Base-by-base conservation (phyloP, 2,797 vertebrate genomes). In the Lepus townsendii region DNA sequence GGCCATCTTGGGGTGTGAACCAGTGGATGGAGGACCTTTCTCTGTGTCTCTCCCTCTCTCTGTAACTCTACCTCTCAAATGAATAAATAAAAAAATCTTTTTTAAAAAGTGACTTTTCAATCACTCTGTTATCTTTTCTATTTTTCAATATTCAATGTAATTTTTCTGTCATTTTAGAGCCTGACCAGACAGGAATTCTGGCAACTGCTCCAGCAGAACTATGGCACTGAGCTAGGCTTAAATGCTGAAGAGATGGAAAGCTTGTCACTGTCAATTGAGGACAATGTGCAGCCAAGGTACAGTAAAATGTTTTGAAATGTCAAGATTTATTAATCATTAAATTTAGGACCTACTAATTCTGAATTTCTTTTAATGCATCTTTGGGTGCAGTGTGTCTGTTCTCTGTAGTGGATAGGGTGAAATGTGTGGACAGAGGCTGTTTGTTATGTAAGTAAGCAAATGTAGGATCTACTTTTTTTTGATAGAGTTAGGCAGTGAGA, bases 191-290 rank as follows among this genome's bases (percentile, higher is more conserved):
- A 95, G 72, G 99, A 99, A 96, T 98, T 99, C 92, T 99, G 99
- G 99, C 99, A 99, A 94, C 98, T 99, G 98, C 98, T 99, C 13
- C 99, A 98, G 97, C 99, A 99, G 98, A 99, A 99, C 97, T 99
- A 99, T 99, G 99, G 99, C 87, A 97, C 98, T 79, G 99, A 99
- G 83, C 97, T 99, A 95, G 99, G 99, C n/a, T 97, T 99, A 98
- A 99, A 98, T 97, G 98, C 98, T 10, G 99, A 99, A 83, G 99
- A 99, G 94, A 99, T 99, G 99, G 99, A 99, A 90, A 99, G 95
- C 95, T 98, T 99, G 96, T 98, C 98, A 88, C 95, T 98, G 1
- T 98, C 98, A 0, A 91, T 98, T 66, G 99, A 99, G 54, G 98
- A 99, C 35, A 98, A 96, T 13, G 98, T 97, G 90, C 99, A 98